Conservation (phyloP, 92 coral and sea anemone genomes). For the Montipora capitata region DNA sequence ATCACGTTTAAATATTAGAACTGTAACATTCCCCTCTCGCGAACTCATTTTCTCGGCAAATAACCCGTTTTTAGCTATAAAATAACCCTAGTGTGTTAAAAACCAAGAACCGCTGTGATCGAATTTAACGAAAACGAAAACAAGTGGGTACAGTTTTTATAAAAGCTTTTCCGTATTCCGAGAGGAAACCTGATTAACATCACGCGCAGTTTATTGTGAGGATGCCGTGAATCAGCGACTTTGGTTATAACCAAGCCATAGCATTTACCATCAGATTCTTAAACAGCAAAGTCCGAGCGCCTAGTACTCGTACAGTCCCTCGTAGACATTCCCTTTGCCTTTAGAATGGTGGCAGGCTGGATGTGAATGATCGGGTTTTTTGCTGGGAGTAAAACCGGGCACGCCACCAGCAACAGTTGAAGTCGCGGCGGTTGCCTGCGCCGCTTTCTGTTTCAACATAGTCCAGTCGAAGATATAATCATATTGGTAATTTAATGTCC, state of each 20-base stretch:
- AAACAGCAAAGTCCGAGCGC: constrained; percentile 18
- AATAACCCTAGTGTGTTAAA: background rate
- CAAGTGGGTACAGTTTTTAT: background rate
- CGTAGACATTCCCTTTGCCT: constrained; percentile 80
- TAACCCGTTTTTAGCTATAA: background rate
- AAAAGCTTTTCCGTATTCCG: constrained; percentile 7
- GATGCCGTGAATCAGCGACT: constrained; percentile 10
- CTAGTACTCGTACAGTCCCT: constrained; percentile 76
- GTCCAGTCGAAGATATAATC: constrained; percentile 99
- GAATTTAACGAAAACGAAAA: constrained; percentile 26
- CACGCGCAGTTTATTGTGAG: constrained; percentile 32
- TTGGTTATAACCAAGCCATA: background rate
- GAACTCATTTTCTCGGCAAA: background rate
- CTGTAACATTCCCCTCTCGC: constrained; percentile 39
- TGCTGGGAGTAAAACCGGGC: constrained; percentile 69
- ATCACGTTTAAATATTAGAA: constrained; percentile 22
- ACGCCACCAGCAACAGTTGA: constrained; percentile 72
- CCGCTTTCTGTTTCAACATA: constrained; percentile 97
- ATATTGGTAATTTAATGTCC: constrained; percentile 98
- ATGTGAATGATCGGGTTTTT: constrained; percentile 79
- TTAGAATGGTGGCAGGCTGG: constrained; percentile 67
- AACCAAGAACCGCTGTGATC: constrained; percentile 1
- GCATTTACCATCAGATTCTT: background rate
- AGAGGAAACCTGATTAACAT: background rate
- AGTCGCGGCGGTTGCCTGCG: constrained; percentile 84